Evolutionary conservation across 2,888 invertebrate genomes (phyloP).

Genomic region (Aphodius granarius): DNA sequence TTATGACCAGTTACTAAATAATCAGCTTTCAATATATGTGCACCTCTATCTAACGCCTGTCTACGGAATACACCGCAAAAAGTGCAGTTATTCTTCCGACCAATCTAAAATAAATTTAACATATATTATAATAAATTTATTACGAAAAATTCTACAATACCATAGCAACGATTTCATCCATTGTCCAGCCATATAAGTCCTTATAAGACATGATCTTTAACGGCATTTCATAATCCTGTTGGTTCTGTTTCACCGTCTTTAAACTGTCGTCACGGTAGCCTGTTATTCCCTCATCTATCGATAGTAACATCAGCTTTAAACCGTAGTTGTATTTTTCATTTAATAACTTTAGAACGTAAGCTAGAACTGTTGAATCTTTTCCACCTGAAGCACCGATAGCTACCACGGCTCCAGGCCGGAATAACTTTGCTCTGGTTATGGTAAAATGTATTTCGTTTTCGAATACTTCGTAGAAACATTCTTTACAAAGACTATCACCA

Average conservation of each 20-base stretch:
- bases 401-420: constrained; percentile 80
- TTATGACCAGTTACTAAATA: constrained; percentile 97
- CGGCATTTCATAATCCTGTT: constrained; percentile 90
- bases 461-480: constrained; percentile 92
- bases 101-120: constrained; percentile 55
- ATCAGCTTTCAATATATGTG: constrained; percentile 82
- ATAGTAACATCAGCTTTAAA: constrained; percentile 84
- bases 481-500: constrained; percentile 88
- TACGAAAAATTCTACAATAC: constrained; percentile 49
- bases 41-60: constrained; percentile 95
- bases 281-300: constrained; percentile 98
- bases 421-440: constrained; percentile 78
- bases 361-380: constrained; percentile 97
- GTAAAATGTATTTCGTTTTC: constrained; percentile 95
- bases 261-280: constrained; percentile 95
- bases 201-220: constrained; percentile 95
- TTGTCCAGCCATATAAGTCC: constrained; percentile 98
- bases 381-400: constrained; percentile 94
- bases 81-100: constrained; percentile 94
- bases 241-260: constrained; percentile 93
- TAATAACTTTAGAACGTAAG: constrained; percentile 87
- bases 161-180: constrained; percentile 95
- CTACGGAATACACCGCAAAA: constrained; percentile 95
- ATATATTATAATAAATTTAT: constrained; percentile 6
- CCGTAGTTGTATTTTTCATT: constrained; percentile 92